Base-by-base conservation (phyloP, 1,140 invertebrate genomes). In the Pseudomyrmex dendroicus region DNA sequence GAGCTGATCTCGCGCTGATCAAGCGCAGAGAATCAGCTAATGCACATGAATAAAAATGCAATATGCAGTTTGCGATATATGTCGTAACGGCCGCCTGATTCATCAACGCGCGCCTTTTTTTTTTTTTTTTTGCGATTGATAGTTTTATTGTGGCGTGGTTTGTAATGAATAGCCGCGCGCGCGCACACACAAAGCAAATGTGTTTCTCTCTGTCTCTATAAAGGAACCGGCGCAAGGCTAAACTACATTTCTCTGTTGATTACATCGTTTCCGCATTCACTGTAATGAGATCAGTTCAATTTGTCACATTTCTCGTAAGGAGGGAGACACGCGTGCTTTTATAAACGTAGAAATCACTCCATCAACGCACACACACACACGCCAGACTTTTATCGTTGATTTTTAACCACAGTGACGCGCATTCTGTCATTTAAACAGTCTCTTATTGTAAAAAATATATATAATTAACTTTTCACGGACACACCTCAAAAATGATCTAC, bases 241-340 rank as follows among this genome's bases (percentile, higher is more conserved):
- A 84, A 61, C 54, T 82, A 22, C 44, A 82, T 64, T 82, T 48
- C 35, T 61, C 61, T n/a, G 67, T 72, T 12, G 48, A 62, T 80
- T 35, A 7, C 73, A 57, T 73, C 44, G 44, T 56, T 82, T 63
- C 50, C 77, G 72, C 50, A 20, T 83, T 74, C 20, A 22, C 48
- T 46, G 85, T 86, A 86, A 86, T 84, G 63, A 83, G 70, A 86
- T 76, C 83, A 63, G 74, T 44, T 56, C 13, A 25, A 25, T 67
- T 66, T 85, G 84, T 82, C 73, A 67, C 50, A 70, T 76, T 50
- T 12, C 50, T 74, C 20, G 63, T 62, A 64, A 52, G 54, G 46
- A 61, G 48, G 57, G 72, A 72, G 17, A 22, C 2, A 46, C 4
- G 22, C 4, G 22, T 5, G 62, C 50, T 8, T 5, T 66, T 64